Evolutionary conservation across 1,140 invertebrate genomes (phyloP).

Genomic region (Megalopta genalis): DNA sequence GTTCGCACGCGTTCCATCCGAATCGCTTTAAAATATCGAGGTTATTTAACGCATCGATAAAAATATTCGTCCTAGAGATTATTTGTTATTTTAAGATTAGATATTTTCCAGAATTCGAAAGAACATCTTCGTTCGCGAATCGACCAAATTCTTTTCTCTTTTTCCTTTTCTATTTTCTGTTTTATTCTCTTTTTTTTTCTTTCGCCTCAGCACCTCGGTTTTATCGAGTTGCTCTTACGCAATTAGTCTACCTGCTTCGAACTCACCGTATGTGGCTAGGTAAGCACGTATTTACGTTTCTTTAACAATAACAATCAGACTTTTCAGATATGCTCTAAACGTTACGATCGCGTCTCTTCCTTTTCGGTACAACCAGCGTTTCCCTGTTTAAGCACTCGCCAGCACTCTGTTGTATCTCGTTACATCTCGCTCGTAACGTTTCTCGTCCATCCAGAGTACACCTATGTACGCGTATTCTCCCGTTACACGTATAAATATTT

Average conservation of each 20-base stretch:
- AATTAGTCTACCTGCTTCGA: neutral
- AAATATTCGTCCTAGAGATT: neutral
- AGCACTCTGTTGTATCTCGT: too few relatives aligned
- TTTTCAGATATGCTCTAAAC: constrained; percentile 9
- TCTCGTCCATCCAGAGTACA: neutral
- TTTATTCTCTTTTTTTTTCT: neutral
- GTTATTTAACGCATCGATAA: neutral
- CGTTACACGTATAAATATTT: neutral
- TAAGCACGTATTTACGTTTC: neutral
- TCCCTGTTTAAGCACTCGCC: neutral
- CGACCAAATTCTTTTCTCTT: neutral
- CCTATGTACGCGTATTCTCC: too few relatives aligned
- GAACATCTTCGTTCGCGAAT: neutral
- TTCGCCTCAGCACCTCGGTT: neutral
- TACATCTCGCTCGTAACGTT: too few relatives aligned
- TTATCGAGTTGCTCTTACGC: neutral
- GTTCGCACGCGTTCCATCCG: neutral
- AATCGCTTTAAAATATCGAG: neutral
- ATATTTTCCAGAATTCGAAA: neutral
- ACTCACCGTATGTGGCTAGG: neutral
- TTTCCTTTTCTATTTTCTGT: neutral
- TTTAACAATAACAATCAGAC: neutral
- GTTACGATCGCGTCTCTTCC: neutral
- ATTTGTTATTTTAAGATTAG: too few relatives aligned
- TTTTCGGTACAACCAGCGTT: neutral